Base-by-base conservation (phyloP, 2,113 vertebrate genomes). In the Anseranas semipalmata region DNA sequence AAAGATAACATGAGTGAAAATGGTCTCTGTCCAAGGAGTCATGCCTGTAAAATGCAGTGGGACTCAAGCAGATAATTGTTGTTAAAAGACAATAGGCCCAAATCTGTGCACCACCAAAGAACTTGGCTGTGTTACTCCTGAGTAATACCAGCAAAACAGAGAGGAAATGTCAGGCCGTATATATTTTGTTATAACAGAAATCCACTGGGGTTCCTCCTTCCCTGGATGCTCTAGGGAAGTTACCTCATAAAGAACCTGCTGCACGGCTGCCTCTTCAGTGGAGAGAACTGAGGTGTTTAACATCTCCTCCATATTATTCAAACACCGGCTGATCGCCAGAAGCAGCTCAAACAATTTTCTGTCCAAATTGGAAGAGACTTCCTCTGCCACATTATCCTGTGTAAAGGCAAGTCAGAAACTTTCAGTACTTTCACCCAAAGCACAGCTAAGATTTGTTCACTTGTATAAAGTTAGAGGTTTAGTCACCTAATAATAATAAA, bases 311-410 rank as follows among this genome's bases (percentile, higher is more conserved):
- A 98, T 95, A 3, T 98, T 98, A 53, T 97, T 97, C 56, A 99
- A 98, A 50, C 97, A 98, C 70, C 97, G 97, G 53, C 97, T 98
- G 55, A 98, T 97, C 7, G 98, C 94, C 80, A 97, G 95, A 76
- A 99, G 96, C 32, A 98, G 94, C 24, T 98, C 97, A 96, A 99
- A 99, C 80, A 99, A 93, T 75, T 98, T 98, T 95, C 98, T 98
- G 66, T 99, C 98, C 96, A 99, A 95, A 21, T 43, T 90, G 66
- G 94, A 96, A 12, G 66, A 89, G 12, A 95, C 72, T 67, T 96
- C 96, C 67, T 97, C 97, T 18, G 70, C 89, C 63, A 95, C 32
- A 12, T 91, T 95, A 55, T 96, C 97, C 99, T 99, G 86, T 73
- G 92, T 59, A 75, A 84, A 86, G 41, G 79, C 67, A 78, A 95